Base-by-base conservation (phyloP, 2,113 vertebrate species). In the Cichladusa arquata region DNA sequence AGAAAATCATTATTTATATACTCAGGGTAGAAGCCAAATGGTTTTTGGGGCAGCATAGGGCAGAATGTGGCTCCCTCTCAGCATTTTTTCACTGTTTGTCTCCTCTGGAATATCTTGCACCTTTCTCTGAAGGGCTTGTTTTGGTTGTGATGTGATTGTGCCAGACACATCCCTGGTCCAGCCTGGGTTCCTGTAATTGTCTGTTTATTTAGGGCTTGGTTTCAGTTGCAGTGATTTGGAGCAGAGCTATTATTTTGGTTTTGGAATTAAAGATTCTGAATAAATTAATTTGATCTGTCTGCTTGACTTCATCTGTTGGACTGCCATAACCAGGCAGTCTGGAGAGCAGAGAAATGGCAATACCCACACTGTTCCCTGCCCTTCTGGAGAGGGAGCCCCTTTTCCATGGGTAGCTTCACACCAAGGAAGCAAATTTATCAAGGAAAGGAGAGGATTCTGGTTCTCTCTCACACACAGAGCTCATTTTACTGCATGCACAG, bases 241-340 rank as follows among this genome's bases (percentile, higher is more conserved):
- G 29, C 47, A 81, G 79, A 78, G 33, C 51, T 70, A 31, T 64
- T 77, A 66, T 64, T 95, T 94, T 70, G 79, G 62, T n/a, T 92
- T 88, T 61, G 66, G 76, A 88, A 94, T 90, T 81, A 82, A 91
- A 77, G 74, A 80, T 92, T 31, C 40, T 86, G 60, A 86, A 82
- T 93, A 69, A 91, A 93, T 89, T 93, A 92, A 93, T 92, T 86
- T 71, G 67, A 51, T 88, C 67, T 95, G 76, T 93, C 90, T 95
- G 77, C 82, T 69, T 86, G 74, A 78, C 64, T 28, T 88, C 44
- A 67, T 86, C n/a, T 81, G 24, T 77, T 80, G 56, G 51, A 64
- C 60, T 88, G 81, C 34, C 6, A 1, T 33, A 53, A 44, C 9
- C 8, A 47, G 44, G 38, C 76, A 79, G 51, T 36, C 45, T 73